Conservation (phyloP, 35 echinoderm and acorn worm species). For the Anneissia japonica region DNA sequence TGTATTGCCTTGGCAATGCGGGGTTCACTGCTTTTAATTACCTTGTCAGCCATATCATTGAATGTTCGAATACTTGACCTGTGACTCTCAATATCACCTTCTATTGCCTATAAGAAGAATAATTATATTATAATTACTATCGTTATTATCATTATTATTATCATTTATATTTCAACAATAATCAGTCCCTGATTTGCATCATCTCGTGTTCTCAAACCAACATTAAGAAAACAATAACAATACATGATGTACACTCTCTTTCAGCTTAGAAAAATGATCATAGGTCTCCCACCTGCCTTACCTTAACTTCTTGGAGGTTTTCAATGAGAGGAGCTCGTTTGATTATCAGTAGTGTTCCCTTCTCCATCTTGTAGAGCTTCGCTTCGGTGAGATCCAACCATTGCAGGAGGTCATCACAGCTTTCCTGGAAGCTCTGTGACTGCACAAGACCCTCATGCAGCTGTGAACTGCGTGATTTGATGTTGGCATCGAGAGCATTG, state of each 20-base stretch:
- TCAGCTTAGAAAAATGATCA: too few species aligned
- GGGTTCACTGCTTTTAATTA: conserved; percentile 79
- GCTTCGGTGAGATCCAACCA: conserved; percentile 92
- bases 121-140: too few species aligned
- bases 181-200: too few species aligned
- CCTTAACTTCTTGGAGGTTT: conserved; percentile 92
- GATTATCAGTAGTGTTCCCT: conserved; percentile 65
- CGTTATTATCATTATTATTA: too few species aligned
- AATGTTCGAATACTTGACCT: conserved; percentile 58
- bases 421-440: conserved; percentile 71
- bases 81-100: conserved; percentile 83
- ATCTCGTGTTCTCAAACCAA: too few species aligned
- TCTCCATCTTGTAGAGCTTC: conserved; percentile 85
- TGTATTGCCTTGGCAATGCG: conserved; percentile 68
- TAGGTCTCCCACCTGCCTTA: too few species aligned
- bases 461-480: conserved; percentile 47
- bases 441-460: conserved; percentile 75
- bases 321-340: conserved; percentile 78
- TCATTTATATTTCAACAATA: too few species aligned
- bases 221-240: too few species aligned
- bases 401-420: conserved; percentile 59
- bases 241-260: too few species aligned
- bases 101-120: background rate
- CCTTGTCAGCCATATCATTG: conserved; percentile 41
- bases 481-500: conserved; percentile 57